Conservation (phyloP, 2,113 vertebrate species). For the Burhinus bistriatus region DNA sequence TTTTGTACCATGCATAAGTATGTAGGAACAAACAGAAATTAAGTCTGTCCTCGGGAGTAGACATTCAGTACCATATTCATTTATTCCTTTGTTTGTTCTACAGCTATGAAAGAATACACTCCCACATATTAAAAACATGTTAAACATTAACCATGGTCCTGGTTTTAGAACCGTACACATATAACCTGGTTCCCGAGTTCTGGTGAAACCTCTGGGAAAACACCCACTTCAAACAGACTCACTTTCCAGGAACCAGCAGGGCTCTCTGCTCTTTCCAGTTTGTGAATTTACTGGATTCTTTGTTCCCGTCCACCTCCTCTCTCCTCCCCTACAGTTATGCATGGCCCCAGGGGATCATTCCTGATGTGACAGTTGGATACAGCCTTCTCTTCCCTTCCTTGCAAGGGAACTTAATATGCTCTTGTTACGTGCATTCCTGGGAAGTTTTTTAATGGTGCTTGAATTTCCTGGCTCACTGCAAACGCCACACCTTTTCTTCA, state of each 20-base stretch:
- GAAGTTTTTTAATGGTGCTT: background rate
- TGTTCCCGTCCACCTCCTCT: background rate
- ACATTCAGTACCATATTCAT: background rate
- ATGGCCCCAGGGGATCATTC: background rate
- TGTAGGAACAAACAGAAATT: background rate
- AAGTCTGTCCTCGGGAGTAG: background rate
- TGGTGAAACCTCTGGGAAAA: background rate
- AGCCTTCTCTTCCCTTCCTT: background rate
- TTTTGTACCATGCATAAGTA: background rate
- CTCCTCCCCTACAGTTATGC: accelerated
- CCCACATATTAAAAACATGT: background rate
- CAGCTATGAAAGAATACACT: background rate
- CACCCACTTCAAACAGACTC: background rate
- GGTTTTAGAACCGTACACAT: background rate
- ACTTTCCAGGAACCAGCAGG: background rate
- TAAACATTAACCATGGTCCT: background rate
- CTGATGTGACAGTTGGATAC: accelerated
- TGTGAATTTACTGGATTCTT: background rate
- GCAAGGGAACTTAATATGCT: background rate
- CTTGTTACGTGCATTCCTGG: background rate
- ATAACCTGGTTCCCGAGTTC: background rate
- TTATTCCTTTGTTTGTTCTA: background rate
- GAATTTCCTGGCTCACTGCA: background rate
- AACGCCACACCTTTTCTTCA: background rate
- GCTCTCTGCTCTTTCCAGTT: background rate